Base-by-base conservation (phyloP, 1,140 invertebrate species). In the Drosophila triauraria region DNA sequence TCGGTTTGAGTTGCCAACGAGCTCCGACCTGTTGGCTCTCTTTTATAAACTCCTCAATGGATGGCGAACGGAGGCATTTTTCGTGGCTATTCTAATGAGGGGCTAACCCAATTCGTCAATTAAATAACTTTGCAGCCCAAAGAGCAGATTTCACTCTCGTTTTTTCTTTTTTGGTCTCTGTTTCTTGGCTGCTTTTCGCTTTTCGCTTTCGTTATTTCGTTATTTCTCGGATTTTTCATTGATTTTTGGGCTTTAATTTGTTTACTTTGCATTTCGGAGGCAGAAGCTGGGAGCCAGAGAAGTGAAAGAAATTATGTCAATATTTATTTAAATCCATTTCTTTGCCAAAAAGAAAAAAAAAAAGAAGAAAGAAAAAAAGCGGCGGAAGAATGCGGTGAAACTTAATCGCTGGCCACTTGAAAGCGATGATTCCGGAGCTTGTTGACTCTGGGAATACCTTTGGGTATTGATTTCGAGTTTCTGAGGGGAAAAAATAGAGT, bases 261-360 rank as follows among this genome's bases (percentile, higher is more conserved):
- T 75, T 75, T 63, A 53, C 63, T 27, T 68, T 48, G 74, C 53
- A n/a, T 68, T 68, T 76, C 53, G 32, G 42, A 25, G 48, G 12
- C 30, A n/a, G 38, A 13, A 70, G 30, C 57, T 42, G 53, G 54
- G 25, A 59, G 35, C 38, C 40, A 46, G 48, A 65, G 56, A 81
- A 80, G 54, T 80, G 78, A 75, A 74, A 84, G 74, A 88, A 88
- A 88, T 88, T 81, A 88, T 88, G 84, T 88, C 84, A 91, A 91
- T 91, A 87, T 85, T 91, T 91, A 91, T 84, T 80, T 88, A 91
- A 91, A 91, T 91, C 70, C 85, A 81, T 91, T 88, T 82, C 78
- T 90, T 87, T 85, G 67, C 58, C 62, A 67, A 72, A 72, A 72
- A 43, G 58, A 1, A 48, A 10, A 69, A 43, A 27, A 44, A 6